Evolutionary conservation across 2,797 vertebrate species (phyloP), one percentile per base, ranked within the genome.

Genomic region (Decapterus maruadsi): DNA sequence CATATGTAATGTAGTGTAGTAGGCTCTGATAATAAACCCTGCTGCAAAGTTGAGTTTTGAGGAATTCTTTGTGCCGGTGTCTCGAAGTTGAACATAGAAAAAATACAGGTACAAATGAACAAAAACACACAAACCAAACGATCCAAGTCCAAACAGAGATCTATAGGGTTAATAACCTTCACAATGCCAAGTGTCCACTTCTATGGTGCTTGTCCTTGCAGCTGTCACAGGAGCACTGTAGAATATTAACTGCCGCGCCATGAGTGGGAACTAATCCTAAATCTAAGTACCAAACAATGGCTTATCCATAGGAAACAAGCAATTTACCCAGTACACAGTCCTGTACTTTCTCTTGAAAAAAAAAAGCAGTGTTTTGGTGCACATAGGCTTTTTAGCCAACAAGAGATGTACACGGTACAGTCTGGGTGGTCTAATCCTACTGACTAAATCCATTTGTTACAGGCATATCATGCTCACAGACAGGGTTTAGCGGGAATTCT

Each of bases 361-460:
- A 50, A 64, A 46, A 65, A 9, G 31, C 14, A 22, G n/a, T 61
- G 22, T 67, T 76, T 42, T 61, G 54, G 6, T 62, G 6, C 12
- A 29, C 9, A 68, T 10, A 53, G 13, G 8, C 20, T 31, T 82
- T 43, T 60, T 14, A 45, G 43, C 22, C 22, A 59, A 53, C 34
- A 7, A 57, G 14, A 65, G 64, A 70, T 53, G 34, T 13, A 54
- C 59, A 71, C 13, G 51, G 22, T 51, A 71, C 38, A 54, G 34
- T 63, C 56, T 38, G 53, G 53, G 40, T 66, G 72, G 77, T 81
- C 48, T 70, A 78, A 71, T 75, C 63, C 50, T 66, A 43, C 22
- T 70, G 62, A 61, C 72, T 77, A 68, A 86, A 86, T 72, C 68
- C 72, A 81, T 84, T 84, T 77, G 45, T 60, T 75, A 64, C 64